A percentile compares a stretch with the other conserved stretches of the same genome.
These are phyloP conservation scores for Trichoplusia ni DNA, from an alignment of 1,140 invertebrate genomes.

Conservation along the genomic window DNA sequence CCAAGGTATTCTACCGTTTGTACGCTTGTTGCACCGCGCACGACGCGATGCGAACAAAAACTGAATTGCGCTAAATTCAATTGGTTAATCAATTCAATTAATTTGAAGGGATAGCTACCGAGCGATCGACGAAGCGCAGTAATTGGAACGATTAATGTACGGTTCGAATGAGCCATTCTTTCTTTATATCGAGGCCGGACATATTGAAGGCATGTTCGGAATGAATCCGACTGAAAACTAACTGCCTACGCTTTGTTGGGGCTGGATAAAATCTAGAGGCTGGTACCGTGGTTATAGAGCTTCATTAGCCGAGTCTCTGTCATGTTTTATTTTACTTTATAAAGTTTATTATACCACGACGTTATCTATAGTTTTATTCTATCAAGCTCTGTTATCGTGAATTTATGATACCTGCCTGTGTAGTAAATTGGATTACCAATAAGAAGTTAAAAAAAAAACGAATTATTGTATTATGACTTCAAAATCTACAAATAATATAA, in stretches of 20 bases:
- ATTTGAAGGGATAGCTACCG: conserved; percentile 69
- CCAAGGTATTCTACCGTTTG: conserved; percentile 27
- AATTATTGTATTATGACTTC: no score
- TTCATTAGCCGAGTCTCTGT: no score
- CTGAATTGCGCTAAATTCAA: conserved; percentile 65
- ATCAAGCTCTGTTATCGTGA: no score
- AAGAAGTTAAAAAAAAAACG: no score
- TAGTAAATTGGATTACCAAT: no score
- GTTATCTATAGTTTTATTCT: no score
- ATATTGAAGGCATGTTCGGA: conserved; percentile 63
- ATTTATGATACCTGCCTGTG: no score
- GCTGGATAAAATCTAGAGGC: conserved; percentile 52
- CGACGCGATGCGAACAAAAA: conserved; percentile 54
- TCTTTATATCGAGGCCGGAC: conserved; percentile 64
- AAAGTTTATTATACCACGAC: no score
- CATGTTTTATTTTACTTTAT: no score
- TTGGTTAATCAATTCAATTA: conserved; percentile 77
- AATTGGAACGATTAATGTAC: conserved; percentile 75
- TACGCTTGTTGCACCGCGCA: conserved; percentile 35
- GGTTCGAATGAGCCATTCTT: conserved; percentile 61
- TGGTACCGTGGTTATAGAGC: background rate
- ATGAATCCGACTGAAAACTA: conserved; percentile 50
- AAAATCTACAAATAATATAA: no score
- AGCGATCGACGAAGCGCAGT: conserved; percentile 53
- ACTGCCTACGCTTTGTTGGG: conserved; percentile 53